A percentile compares a stretch with the other conserved stretches of the same genome.
Evolutionary conservation across 2,113 vertebrate genomes (phyloP).

Genomic region (Psittacula cyanocephala): DNA sequence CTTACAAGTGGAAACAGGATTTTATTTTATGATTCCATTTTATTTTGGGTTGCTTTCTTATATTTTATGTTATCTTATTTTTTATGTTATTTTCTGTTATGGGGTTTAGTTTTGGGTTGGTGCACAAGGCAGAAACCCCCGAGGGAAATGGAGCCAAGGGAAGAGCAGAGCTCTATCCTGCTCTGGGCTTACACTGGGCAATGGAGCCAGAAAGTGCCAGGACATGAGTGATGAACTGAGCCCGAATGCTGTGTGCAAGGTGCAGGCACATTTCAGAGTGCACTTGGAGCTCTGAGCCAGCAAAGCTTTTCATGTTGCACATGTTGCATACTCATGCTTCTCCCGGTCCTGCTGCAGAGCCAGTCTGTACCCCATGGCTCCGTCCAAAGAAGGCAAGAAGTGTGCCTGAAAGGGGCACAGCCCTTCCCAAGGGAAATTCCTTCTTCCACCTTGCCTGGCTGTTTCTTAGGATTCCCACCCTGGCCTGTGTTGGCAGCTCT

Average conservation of each 20-base stretch:
- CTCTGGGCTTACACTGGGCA: neutral
- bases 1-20: no score
- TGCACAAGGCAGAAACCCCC: neutral
- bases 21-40: neutral
- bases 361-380: neutral
- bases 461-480: rapidly evolving
- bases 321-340: neutral
- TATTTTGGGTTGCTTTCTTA: neutral
- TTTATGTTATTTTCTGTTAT: neutral
- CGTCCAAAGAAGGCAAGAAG: neutral
- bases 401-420: neutral
- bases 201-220: neutral
- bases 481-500: neutral
- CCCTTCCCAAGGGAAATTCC: neutral
- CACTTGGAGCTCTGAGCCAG: neutral
- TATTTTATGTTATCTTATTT: neutral
- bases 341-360: neutral
- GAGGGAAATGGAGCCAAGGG: neutral
- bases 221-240: neutral
- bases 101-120: neutral
- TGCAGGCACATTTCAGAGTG: neutral
- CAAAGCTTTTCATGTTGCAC: neutral
- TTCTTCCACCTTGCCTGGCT: neutral
- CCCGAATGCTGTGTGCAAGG: neutral
- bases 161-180: neutral